Percentiles rank a stretch among this genome's conserved stretches.
These are phyloP conservation scores for Oreochromis spilurus DNA, from an alignment of 2,113 vertebrate species.

Conservation along the genomic window DNA sequence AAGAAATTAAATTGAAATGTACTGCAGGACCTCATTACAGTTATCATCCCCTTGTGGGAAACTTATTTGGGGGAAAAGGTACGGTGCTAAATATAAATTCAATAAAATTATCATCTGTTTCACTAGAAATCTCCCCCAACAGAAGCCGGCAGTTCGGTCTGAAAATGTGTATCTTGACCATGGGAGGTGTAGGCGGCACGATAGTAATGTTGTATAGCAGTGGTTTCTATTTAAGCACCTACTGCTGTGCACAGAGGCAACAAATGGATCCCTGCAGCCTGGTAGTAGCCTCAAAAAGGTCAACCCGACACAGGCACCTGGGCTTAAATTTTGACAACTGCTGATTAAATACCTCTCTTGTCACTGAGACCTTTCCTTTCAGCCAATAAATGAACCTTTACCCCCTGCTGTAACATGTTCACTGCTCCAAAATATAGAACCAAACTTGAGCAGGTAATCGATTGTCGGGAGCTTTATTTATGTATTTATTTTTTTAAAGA, in stretches of 20 bases:
- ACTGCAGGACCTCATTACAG: constrained; percentile 39
- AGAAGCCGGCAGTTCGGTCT: neutral
- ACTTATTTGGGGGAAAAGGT: neutral
- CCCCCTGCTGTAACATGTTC: neutral
- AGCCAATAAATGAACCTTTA: neutral
- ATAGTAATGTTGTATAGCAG: neutral
- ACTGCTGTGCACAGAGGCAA: neutral
- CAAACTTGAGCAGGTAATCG: neutral
- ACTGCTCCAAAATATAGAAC: neutral
- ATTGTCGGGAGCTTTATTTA: neutral
- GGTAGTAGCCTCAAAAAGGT: constrained; percentile 2
- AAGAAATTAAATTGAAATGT: constrained; percentile 47
- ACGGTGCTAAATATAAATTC: neutral
- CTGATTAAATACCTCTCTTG: constrained; percentile 13
- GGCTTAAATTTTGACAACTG: neutral
- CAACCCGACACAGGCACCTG: neutral
- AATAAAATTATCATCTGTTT: neutral
- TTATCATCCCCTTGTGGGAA: neutral
- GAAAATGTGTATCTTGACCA: neutral
- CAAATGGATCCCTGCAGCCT: neutral
- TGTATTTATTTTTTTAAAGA: neutral
- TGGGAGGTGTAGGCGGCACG: neutral
- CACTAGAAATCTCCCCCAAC: neutral
- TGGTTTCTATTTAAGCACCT: neutral
- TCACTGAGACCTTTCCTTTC: neutral